Percentiles rank a stretch among this genome's conserved stretches.
phyloP scores from a whole-genome alignment of 2,113 vertebrate genomes.

The Dipodomys merriami region DNA sequence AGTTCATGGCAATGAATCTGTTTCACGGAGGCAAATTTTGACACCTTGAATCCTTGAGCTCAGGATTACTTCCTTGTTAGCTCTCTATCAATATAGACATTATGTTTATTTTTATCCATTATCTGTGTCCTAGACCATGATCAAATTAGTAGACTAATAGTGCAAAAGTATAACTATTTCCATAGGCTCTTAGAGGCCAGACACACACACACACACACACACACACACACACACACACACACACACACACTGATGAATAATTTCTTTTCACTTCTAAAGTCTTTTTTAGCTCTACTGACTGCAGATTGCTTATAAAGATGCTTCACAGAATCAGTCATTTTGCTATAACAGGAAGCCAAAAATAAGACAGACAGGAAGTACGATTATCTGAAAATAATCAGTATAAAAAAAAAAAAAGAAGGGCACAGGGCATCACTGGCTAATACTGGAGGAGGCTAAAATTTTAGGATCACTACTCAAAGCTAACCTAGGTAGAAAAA shows the following conservation, averaged over 20 bases:
- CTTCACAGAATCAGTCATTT: background rate
- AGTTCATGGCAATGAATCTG: conserved; percentile 35
- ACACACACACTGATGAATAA: background rate
- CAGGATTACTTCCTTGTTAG: background rate
- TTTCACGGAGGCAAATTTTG: conserved; percentile 29
- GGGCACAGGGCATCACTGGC: too few relatives aligned
- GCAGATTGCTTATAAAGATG: background rate
- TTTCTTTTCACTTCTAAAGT: background rate
- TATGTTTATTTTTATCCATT: background rate
- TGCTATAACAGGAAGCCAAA: too few relatives aligned
- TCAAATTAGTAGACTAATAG: background rate
- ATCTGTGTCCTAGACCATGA: conserved; percentile 15
- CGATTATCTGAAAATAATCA: too few relatives aligned
- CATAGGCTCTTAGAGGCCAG: background rate
- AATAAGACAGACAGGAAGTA: too few relatives aligned
- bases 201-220: background rate
- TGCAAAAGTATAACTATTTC: conserved; percentile 28
- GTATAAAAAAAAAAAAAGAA: too few relatives aligned
- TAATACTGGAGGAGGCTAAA: too few relatives aligned
- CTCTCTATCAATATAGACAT: background rate
- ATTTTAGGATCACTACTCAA: too few relatives aligned
- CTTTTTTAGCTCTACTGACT: conserved; percentile 8
- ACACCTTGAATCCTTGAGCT: conserved; percentile 28
- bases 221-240: background rate
- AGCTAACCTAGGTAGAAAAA: too few relatives aligned